These are phyloP conservation scores for Molossus molossus DNA, from an alignment of 2,797 vertebrate species.

Conservation along the genomic window DNA sequence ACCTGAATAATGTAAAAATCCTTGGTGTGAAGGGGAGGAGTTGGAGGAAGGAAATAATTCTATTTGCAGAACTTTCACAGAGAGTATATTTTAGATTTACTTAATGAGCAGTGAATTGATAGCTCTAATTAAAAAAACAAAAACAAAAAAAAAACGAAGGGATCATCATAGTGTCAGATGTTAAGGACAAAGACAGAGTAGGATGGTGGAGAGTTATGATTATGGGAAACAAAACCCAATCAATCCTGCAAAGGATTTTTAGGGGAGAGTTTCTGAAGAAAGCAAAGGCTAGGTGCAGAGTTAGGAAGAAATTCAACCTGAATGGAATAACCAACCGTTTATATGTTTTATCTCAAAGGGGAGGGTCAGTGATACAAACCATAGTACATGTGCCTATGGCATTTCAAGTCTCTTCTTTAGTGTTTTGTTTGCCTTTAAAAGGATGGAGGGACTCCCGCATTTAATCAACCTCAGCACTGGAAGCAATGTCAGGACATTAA, in stretches of 20 bases:
- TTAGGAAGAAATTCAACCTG: conserved; percentile 59
- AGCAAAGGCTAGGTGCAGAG: neutral
- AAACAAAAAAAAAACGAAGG: neutral
- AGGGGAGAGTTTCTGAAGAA: neutral
- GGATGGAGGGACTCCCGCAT: neutral
- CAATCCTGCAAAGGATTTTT: neutral
- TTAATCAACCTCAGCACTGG: neutral
- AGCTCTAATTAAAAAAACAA: neutral
- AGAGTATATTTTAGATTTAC: conserved; percentile 36
- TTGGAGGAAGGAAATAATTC: neutral
- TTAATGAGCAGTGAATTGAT: conserved; percentile 12
- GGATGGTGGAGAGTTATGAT: neutral
- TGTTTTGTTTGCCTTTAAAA: neutral
- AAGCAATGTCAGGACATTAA: neutral
- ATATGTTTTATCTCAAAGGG: neutral
- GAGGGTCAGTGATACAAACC: neutral
- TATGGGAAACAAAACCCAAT: neutral
- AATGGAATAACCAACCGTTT: neutral
- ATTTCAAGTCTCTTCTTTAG: neutral
- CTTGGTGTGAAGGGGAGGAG: conserved; percentile 26
- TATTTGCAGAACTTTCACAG: neutral
- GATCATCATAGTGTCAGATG: neutral
- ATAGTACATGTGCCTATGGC: neutral
- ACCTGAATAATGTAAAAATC: conserved; percentile 83
- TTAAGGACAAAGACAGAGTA: neutral